Evolutionary conservation across 2,797 vertebrate genomes (phyloP).

Genomic region (Australoheros facetus): DNA sequence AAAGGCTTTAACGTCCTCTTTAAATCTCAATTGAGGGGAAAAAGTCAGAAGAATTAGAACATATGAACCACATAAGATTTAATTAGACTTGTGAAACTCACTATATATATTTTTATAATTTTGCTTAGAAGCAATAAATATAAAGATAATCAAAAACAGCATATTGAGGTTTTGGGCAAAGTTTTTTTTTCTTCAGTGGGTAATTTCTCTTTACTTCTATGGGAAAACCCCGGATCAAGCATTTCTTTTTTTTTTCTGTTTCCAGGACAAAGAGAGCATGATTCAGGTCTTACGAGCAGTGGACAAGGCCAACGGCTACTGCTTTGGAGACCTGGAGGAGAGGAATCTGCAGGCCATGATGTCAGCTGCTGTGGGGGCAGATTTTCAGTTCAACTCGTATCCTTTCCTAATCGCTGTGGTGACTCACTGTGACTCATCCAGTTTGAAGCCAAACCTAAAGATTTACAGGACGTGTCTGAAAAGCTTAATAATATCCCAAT

Average conservation of each 20-base stretch:
- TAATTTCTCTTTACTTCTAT: constrained; percentile 13
- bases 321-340: constrained; percentile 90
- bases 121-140: neutral
- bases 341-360: constrained; percentile 92
- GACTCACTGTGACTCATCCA: constrained; percentile 68
- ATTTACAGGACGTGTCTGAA: constrained; percentile 15
- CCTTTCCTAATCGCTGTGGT: constrained; percentile 78
- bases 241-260: constrained; percentile 11
- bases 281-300: constrained; percentile 87
- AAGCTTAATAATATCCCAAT: neutral
- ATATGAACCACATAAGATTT: neutral
- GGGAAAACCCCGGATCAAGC: constrained; percentile 18
- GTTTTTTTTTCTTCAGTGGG: neutral
- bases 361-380: constrained; percentile 93
- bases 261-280: constrained; percentile 94
- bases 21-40: neutral
- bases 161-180: neutral
- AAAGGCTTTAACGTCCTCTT: neutral
- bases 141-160: neutral
- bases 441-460: constrained; percentile 32
- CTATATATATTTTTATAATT: neutral
- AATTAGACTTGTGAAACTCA: neutral
- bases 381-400: constrained; percentile 97
- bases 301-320: constrained; percentile 97
- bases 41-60: neutral